A percentile compares a stretch with the other conserved stretches of the same genome.
phyloP scores from a whole-genome alignment of 1,140 invertebrate genomes.

The Bombus fervidus region DNA sequence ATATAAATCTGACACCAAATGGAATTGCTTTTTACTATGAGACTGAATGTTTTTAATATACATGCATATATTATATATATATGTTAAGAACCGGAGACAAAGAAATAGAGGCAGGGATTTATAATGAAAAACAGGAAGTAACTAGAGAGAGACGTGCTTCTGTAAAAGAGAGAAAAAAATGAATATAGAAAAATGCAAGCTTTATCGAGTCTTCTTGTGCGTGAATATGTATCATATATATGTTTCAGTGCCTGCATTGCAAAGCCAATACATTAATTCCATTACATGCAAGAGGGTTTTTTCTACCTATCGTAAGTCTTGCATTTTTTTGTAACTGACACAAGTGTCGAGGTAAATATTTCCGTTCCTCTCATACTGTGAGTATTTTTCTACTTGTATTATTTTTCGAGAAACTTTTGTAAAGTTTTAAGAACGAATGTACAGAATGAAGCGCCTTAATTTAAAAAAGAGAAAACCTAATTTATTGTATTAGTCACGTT shows the following conservation, averaged over 20 bases:
- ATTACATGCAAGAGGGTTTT: slow-evolving; percentile 41
- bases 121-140: slow-evolving; percentile 1
- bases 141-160: slow-evolving; percentile 14
- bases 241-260: slow-evolving; percentile 50
- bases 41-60: slow-evolving; percentile 64
- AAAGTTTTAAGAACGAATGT: slow-evolving; percentile 66
- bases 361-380: slow-evolving; percentile 71
- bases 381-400: slow-evolving; percentile 78
- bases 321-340: slow-evolving; percentile 49
- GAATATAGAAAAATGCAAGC: slow-evolving; percentile 30
- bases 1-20: slow-evolving; percentile 59
- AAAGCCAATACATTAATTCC: slow-evolving; percentile 20
- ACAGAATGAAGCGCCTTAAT: slow-evolving; percentile 72
- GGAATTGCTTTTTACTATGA: slow-evolving; percentile 72
- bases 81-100: neutral
- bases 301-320: slow-evolving; percentile 49
- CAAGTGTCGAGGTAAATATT: slow-evolving; percentile 64
- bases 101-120: slow-evolving; percentile 13
- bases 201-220: slow-evolving; percentile 53
- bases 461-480: slow-evolving; percentile 69
- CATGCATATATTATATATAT: slow-evolving; percentile 27
- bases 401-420: slow-evolving; percentile 74
- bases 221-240: slow-evolving; percentile 34
- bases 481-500: slow-evolving; percentile 77
- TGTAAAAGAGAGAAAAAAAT: neutral